Evolutionary conservation across 53 echinoderm and acorn worm genomes (phyloP).

Genomic region (Henricia sp.): DNA sequence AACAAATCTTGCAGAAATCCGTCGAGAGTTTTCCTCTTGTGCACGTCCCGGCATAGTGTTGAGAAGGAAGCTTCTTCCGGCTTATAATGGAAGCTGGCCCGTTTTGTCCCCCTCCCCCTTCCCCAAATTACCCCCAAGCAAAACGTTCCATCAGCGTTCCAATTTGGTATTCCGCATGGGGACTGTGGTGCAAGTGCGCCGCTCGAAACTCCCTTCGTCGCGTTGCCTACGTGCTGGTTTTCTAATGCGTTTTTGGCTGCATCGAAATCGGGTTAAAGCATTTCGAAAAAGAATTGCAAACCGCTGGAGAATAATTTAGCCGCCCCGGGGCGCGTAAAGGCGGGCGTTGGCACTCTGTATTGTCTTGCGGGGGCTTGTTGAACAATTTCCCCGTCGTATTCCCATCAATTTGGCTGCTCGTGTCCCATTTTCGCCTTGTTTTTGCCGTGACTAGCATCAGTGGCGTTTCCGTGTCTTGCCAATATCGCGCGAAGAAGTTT

Average conservation of each 20-base stretch:
- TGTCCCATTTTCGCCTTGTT: background rate
- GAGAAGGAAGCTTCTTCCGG: too few relatives aligned
- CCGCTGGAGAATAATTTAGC: background rate
- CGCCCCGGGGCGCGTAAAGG: slow-evolving; percentile 10
- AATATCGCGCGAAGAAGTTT: background rate
- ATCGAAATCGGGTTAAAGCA: slow-evolving; percentile 23
- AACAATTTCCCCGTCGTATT: slow-evolving; percentile 18
- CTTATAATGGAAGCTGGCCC: too few relatives aligned
- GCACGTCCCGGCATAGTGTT: too few relatives aligned
- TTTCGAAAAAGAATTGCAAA: background rate
- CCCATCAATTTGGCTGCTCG: slow-evolving; percentile 14
- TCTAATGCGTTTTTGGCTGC: slow-evolving; percentile 17
- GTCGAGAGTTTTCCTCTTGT: too few relatives aligned
- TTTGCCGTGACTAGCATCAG: background rate
- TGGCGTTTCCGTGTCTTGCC: background rate
- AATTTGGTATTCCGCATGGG: background rate
- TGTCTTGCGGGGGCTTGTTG: slow-evolving; percentile 22
- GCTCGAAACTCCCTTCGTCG: too few relatives aligned
- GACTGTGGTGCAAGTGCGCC: too few relatives aligned
- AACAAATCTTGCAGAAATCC: too few relatives aligned
- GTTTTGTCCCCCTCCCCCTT: too few relatives aligned
- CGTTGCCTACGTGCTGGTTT: background rate
- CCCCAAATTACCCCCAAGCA: slow-evolving; percentile 28
- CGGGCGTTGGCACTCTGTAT: slow-evolving; percentile 3
- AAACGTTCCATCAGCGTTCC: slow-evolving; percentile 51